Conservation (phyloP, 2,113 vertebrate genomes). For the Poicephalus meyeri region DNA sequence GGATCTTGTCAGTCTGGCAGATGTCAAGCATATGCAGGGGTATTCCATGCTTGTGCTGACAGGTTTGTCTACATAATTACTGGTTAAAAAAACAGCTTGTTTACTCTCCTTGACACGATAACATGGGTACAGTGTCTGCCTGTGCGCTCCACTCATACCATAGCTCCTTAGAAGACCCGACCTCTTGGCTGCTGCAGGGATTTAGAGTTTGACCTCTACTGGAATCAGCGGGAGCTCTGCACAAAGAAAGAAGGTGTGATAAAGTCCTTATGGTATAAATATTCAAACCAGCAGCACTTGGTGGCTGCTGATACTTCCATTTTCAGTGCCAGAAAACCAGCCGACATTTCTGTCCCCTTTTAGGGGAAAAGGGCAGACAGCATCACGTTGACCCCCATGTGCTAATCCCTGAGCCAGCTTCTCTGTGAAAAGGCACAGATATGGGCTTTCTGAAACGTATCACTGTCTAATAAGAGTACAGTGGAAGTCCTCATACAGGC, state of each 20-base stretch:
- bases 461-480: neutral
- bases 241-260: neutral
- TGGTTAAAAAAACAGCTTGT: neutral
- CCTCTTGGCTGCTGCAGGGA: neutral
- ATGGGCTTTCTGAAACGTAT: neutral
- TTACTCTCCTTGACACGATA: neutral
- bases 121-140: neutral
- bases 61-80: neutral
- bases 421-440: neutral
- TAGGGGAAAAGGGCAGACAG: slow-evolving; percentile 12
- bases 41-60: neutral
- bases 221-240: fast-evolving
- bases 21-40: neutral
- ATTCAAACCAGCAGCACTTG: slow-evolving; percentile 24
- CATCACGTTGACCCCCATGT: neutral
- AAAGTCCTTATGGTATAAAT: slow-evolving; percentile 1
- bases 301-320: neutral
- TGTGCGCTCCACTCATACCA: neutral
- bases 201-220: neutral
- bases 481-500: neutral
- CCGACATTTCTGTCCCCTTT: slow-evolving; percentile 3
- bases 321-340: slow-evolving; percentile 16
- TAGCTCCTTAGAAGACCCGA: neutral
- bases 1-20: slow-evolving; percentile 31
- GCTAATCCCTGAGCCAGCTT: neutral